These are phyloP conservation scores for Hydra vulgaris DNA, from an alignment of 30 jellyfish, hydroid and myxozoan genomes.

Conservation along the genomic window DNA sequence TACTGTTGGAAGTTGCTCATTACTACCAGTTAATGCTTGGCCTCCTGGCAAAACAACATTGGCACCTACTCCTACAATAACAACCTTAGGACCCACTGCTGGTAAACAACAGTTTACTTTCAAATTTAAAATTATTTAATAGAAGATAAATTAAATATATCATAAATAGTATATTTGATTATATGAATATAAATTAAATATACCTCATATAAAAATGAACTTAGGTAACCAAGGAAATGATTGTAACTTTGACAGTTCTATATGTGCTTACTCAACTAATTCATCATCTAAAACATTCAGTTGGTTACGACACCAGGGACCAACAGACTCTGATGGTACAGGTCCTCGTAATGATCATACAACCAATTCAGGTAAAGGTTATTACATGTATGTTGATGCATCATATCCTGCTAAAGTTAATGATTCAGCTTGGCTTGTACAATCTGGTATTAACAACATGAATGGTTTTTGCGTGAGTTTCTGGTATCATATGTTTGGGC, in stretches of 20 bases:
- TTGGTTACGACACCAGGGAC: constrained; percentile 76
- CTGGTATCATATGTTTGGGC: constrained; percentile 98
- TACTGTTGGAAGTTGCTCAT: constrained; percentile 77
- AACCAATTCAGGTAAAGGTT: constrained; percentile 65
- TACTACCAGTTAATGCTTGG: constrained; percentile 66
- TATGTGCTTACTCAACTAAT: constrained; percentile 69
- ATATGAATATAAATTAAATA: neutral
- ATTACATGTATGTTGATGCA: constrained; percentile 75
- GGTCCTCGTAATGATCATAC: constrained; percentile 96
- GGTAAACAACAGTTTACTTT: too few species aligned
- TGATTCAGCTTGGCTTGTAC: constrained; percentile 68
- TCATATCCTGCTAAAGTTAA: constrained; percentile 81
- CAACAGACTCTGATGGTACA: constrained; percentile 80
- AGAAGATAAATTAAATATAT: too few species aligned
- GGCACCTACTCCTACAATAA: constrained; percentile 74
- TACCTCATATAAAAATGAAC: neutral
- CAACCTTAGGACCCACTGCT: constrained; percentile 96
- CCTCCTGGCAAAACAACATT: constrained; percentile 92
- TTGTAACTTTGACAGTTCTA: constrained; percentile 72
- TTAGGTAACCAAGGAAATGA: constrained; percentile 84
- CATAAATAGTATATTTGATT: too few species aligned
- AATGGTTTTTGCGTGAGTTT: constrained; percentile 77
- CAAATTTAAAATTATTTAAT: too few species aligned
- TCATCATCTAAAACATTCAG: constrained; percentile 44
- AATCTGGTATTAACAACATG: constrained; percentile 1